These are phyloP conservation scores for Eupithecia abbreviata DNA, from an alignment of 2,888 invertebrate genomes.

Conservation along the genomic window DNA sequence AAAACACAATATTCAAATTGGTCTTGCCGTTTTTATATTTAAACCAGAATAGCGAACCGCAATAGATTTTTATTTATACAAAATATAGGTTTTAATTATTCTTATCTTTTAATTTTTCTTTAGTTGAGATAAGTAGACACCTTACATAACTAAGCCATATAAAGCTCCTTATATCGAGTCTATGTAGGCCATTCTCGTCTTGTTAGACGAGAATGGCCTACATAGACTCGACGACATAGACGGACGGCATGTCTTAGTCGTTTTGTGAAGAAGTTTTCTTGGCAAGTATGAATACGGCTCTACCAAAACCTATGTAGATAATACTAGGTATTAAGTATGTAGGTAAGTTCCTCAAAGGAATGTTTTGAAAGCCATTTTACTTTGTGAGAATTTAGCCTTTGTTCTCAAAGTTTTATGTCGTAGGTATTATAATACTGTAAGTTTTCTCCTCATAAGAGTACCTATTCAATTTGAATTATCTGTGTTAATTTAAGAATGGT, in stretches of 20 bases:
- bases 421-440: background rate
- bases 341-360: background rate
- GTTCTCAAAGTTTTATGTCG: background rate
- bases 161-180: background rate
- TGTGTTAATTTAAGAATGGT: background rate
- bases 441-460: background rate
- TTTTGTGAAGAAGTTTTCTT: constrained; percentile 32
- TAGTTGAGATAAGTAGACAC: background rate
- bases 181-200: constrained; percentile 25
- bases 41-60: too few species aligned
- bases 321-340: background rate
- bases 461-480: background rate
- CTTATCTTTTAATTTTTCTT: too few species aligned
- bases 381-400: constrained; percentile 12
- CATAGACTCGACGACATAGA: constrained; percentile 17
- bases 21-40: too few species aligned
- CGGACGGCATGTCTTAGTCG: constrained; percentile 16
- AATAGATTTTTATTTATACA: too few species aligned
- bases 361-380: constrained; percentile 17
- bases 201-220: constrained; percentile 24
- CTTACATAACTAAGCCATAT: background rate
- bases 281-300: constrained; percentile 11
- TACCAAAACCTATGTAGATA: constrained; percentile 2
- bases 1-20: too few species aligned
- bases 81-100: too few species aligned